Base-by-base conservation (phyloP, 92 coral and sea anemone genomes). In the Paragorgia papillata region DNA sequence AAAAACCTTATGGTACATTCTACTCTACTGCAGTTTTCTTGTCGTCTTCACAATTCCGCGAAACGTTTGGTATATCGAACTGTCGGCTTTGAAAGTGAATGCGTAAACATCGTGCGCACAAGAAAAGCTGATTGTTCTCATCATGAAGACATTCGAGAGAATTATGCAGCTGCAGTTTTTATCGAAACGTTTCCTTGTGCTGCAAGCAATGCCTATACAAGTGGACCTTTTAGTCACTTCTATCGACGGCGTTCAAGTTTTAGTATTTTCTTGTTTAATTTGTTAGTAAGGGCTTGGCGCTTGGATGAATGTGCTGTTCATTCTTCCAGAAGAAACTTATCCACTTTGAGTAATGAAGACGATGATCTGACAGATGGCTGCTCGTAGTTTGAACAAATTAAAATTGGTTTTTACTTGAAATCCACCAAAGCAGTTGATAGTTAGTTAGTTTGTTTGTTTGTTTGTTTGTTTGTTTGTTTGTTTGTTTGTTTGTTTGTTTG, bases 211-310 rank as follows among this genome's bases (percentile, higher is more conserved):
- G 62, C 14, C 8, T 56, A 14, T 28, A 4, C 33, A 15, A 7
- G 30, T n/a, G 46, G 58, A 26, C 78, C 64, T 27, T 37, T 71
- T 8, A 34, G 46, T 53, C 27, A 13, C 35, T 33, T 71, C 7
- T 22, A 71, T 33, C 50, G 50, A 55, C 20, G 39, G 29, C 63
- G 49, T 20, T 71, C 78, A 19, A 8, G 63, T 31, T 71, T 71
- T 71, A 43, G 32, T 1, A 31, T 17, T 35, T 71, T 29, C 33
- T 29, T 71, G 32, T 51, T 15, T 19, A 34, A 53, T 71, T 7
- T 71, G 25, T 26, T 71, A 1, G 29, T 26, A 9, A 57, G 51
- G 29, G 78, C 78, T 0, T 63, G 78, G 19, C 78, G 78, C 50
- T 34, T 71, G 51, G 54, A 71, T 21, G 75, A 46, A 7, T 14